Evolutionary conservation across 2,113 vertebrate genomes (phyloP), one percentile per base, ranked within the genome.

Genomic region (Oncorhynchus tshawytscha): DNA sequence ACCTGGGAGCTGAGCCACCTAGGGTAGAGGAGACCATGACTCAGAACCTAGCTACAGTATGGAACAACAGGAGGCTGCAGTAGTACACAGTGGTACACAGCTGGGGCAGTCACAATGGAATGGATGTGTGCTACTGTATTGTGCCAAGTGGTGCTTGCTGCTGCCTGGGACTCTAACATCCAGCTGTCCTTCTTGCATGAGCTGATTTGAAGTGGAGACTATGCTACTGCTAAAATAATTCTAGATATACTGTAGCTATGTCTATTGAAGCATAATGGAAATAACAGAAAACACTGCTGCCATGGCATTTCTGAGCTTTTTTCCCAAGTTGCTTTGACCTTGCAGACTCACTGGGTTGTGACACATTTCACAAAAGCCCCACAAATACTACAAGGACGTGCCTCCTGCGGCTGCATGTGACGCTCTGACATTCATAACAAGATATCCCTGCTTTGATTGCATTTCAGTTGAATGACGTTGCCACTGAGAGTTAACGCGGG

Each of bases 291-390:
- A 22, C 7, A 62, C 8, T 67, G 69, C 51, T 83, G 75, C 78
- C 70, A 78, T 75, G 72, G 68, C 4, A 25, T 62, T 31, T 20
- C 2, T 0, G 25, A 18, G 71, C 57, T n/a, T 12, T 31, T 31
- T 31, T 31, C 5, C 29, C 29, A 5, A 74, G 25, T 48, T 18
- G 16, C 74, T 31, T 51, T 71, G 67, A 69, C 24, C 69, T 59
- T 31, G 29, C 34, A 20, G 75, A 22, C 71, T 34, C 16, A 70
- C 72, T 67, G 54, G 71, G 31, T 20, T 67, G n/a, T 81, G 29
- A 66, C 62, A 62, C 57, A 68, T 81, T 71, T 59, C 74, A 75
- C n/a, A 67, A 13, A 66, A 66, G 64, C 29, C 69, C 31, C 76
- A 69, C 59, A 77, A 69, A 64, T 60, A 68, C 72, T 73, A 18